Evolutionary conservation across 2,888 invertebrate genomes (phyloP), one percentile per base, ranked within the genome.

Genomic region (Nemotelus pantherinus): DNA sequence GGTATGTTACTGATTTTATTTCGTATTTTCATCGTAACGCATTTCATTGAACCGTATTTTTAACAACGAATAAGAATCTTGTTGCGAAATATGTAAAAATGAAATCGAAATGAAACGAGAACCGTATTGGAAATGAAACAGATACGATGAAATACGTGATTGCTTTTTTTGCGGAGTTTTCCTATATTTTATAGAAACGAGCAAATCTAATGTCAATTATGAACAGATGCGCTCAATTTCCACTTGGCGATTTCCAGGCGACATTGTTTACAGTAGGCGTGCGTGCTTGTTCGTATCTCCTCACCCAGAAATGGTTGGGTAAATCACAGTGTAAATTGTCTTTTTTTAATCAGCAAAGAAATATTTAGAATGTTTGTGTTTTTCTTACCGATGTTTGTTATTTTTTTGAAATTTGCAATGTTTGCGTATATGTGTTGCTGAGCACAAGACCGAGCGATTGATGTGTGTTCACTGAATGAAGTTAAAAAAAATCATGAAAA

Each of bases 1-100:
- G 88, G 91, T 91, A 82, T 80, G 83, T 82, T 80, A 77, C 55
- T 55, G 43, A 9, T 10, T 60, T 65, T 60, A 64, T 50, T 44
- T n/a, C 25, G 25, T 39, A 44, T 41, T 65, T 65, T 48, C 58
- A 72, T 60, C 58, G 72, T 60, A 47, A 47, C 60, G 72, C 72
- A 58, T 58, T 45, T 58, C 48, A 47, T 60, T 75, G 48, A 53
- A 64, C 25, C 25, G 63, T 60, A 72, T 77, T 72, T 25, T 78
- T 75, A 76, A 79, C 67, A 68, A 77, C 44, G 77, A 79, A 78
- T 77, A 74, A 44, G 43, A n/a, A 76, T 77, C 41, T 70, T 67
- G 39, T 48, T 25, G 50, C 47, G n/a, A 65, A 25, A 43, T 4
- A 43, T 67, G 50, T 48, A 7, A 67, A 67, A n/a, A 48, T 47